Evolutionary conservation across 1,140 invertebrate genomes (phyloP).

Genomic region (Grapholita molesta): DNA sequence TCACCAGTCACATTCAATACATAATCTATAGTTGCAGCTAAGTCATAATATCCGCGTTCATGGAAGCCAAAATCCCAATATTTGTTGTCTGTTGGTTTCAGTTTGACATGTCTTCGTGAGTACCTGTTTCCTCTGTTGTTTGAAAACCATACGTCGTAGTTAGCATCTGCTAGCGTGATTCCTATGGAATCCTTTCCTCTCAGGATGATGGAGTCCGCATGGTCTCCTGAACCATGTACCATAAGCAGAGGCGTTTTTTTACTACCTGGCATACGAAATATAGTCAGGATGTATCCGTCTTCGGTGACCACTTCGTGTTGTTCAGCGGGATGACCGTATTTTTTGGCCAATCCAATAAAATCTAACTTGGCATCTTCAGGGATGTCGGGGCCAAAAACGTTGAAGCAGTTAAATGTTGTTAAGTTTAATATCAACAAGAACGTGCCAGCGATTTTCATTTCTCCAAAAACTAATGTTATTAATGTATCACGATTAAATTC

Average conservation of each 20-base stretch:
- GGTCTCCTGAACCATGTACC: conserved; percentile 85
- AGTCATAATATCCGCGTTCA: conserved; percentile 79
- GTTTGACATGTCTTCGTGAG: conserved; percentile 70
- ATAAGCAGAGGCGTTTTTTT: conserved; percentile 77
- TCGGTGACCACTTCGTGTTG: conserved; percentile 74
- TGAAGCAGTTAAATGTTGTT: too few relatives aligned
- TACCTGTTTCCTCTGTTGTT: conserved; percentile 78
- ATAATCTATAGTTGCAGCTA: conserved; percentile 81
- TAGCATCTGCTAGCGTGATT: conserved; percentile 49
- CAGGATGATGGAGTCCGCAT: conserved; percentile 81
- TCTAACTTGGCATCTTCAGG: too few relatives aligned
- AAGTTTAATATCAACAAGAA: too few relatives aligned
- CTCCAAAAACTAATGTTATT: too few relatives aligned
- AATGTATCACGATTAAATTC: too few relatives aligned
- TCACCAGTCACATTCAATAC: conserved; percentile 72
- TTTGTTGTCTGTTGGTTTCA: conserved; percentile 62
- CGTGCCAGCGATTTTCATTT: too few relatives aligned
- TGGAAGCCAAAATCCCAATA: conserved; percentile 80
- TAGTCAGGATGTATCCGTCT: conserved; percentile 83
- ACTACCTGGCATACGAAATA: conserved; percentile 78
- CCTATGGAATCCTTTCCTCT: conserved; percentile 74
- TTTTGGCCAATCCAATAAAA: too few relatives aligned
- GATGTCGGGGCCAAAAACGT: too few relatives aligned
- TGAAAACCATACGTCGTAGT: conserved; percentile 86
- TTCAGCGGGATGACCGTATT: conserved; percentile 77